Conservation (phyloP, 2,888 invertebrate species). For the Eupithecia abbreviata region DNA sequence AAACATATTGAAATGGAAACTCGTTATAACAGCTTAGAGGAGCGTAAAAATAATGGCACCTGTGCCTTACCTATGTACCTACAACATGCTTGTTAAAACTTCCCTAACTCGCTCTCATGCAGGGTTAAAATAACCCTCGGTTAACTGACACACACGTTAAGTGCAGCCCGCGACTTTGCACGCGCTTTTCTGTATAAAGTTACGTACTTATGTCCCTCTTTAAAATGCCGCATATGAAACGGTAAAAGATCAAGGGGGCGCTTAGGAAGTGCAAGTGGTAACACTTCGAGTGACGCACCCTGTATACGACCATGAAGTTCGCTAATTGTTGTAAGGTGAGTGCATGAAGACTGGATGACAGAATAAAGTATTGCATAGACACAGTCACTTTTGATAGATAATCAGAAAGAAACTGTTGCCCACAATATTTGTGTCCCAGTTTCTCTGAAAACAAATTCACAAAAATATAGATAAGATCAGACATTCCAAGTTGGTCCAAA, state of each 20-base stretch:
- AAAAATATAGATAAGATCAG: slow-evolving; percentile 14
- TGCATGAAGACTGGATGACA: no score
- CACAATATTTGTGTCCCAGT: not conserved
- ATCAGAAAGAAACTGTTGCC: not conserved
- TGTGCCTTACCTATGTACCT: slow-evolving; percentile 2
- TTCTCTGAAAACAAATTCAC: not conserved
- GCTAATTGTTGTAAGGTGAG: no score
- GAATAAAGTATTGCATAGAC: no score
- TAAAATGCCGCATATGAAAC: no score
- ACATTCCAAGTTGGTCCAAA: slow-evolving; percentile 8
- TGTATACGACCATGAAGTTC: no score
- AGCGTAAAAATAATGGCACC: slow-evolving; percentile 40
- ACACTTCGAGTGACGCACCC: no score
- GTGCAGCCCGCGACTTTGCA: not conserved
- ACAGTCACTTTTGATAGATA: no score
- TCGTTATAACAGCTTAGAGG: slow-evolving; percentile 36
- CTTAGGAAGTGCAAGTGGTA: no score
- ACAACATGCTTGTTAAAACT: slow-evolving; percentile 29
- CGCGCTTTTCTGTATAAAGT: not conserved
- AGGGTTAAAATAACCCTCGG: not conserved
- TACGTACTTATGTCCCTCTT: no score
- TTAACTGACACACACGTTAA: not conserved
- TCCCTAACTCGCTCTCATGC: not conserved
- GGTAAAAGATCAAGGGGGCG: no score
- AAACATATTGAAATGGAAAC: slow-evolving; percentile 14